Evolutionary conservation across 2,888 invertebrate species (phyloP).

Genomic region (Standfussiana lucernea): DNA sequence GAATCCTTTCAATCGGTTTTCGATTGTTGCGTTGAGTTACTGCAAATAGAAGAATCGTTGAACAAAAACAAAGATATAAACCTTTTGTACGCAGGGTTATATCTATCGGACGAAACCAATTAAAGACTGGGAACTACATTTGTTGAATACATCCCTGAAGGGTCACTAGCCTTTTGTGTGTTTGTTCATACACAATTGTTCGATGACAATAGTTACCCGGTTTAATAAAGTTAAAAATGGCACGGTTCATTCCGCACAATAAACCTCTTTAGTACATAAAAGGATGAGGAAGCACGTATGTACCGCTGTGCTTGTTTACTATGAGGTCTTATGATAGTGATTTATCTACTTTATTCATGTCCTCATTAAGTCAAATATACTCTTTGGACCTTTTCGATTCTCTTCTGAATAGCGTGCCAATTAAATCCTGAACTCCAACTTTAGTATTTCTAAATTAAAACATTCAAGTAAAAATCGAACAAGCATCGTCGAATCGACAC

Average conservation of each 20-base stretch:
- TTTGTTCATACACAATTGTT: slow-evolving; percentile 24
- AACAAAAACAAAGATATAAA: slow-evolving; percentile 57
- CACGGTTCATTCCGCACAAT: slow-evolving; percentile 1
- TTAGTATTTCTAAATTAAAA: slow-evolving; percentile 1
- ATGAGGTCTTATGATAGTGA: neutral
- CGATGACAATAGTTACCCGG: slow-evolving; percentile 35
- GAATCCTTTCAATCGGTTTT: slow-evolving; percentile 61
- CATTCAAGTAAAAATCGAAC: neutral
- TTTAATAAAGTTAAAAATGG: slow-evolving; percentile 29
- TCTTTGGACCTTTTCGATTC: no score
- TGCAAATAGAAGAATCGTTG: slow-evolving; percentile 55
- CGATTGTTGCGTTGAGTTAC: slow-evolving; percentile 61
- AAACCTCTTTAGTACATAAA: neutral
- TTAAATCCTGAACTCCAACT: neutral
- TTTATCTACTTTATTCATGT: neutral
- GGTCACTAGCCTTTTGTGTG: slow-evolving; percentile 26
- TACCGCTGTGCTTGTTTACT: neutral
- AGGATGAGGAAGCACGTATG: neutral
- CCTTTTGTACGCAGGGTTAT: slow-evolving; percentile 49
- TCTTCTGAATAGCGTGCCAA: neutral
- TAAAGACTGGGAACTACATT: slow-evolving; percentile 34
- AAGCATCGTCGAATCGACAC: neutral
- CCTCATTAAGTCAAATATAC: neutral
- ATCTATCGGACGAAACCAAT: slow-evolving; percentile 52
- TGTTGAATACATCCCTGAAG: slow-evolving; percentile 41